Percentiles rank a stretch among this genome's conserved stretches.
Evolutionary conservation across 1,140 invertebrate genomes (phyloP).

Genomic region (Drosophila arawakana): DNA sequence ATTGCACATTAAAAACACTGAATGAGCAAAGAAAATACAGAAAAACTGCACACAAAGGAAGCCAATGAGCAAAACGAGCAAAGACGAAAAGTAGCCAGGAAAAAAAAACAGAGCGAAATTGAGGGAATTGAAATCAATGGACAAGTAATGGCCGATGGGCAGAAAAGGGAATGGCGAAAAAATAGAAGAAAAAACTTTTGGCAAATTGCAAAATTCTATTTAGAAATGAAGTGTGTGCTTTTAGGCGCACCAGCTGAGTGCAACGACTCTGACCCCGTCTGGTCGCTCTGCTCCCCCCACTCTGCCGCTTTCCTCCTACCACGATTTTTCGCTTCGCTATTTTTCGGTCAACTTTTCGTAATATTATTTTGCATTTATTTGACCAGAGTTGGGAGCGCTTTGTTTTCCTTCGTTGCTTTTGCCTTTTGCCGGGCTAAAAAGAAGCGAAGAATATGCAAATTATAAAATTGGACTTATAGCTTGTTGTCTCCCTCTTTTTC

Average conservation of each 20-base stretch:
- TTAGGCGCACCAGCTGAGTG: constrained; percentile 62
- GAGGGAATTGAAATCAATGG: constrained; percentile 72
- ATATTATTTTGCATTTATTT: constrained; percentile 81
- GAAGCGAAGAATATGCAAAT: constrained; percentile 47
- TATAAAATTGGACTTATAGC: constrained; percentile 58
- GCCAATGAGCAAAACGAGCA: constrained; percentile 1
- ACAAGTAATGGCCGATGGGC: constrained; percentile 52
- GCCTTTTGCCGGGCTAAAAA: constrained; percentile 11
- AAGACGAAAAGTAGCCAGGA: neutral
- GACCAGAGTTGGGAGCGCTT: constrained; percentile 58
- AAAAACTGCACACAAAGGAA: constrained; percentile 25
- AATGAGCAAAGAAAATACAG: constrained; percentile 14
- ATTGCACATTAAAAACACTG: constrained; percentile 67
- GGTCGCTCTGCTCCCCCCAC: neutral
- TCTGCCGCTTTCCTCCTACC: neutral
- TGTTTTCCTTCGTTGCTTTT: constrained; percentile 63
- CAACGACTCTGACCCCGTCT: constrained; percentile 47
- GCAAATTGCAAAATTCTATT: constrained; percentile 72
- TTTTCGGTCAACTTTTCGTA: constrained; percentile 76
- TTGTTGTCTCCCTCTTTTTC: neutral
- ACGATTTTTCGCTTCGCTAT: constrained; percentile 29
- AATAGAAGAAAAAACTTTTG: constrained; percentile 48
- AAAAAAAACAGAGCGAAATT: constrained; percentile 33
- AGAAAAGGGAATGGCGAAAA: constrained; percentile 31
- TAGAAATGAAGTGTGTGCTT: constrained; percentile 72